phyloP scores from a whole-genome alignment of 2,797 vertebrate genomes.

The Coendou prehensilis region DNA sequence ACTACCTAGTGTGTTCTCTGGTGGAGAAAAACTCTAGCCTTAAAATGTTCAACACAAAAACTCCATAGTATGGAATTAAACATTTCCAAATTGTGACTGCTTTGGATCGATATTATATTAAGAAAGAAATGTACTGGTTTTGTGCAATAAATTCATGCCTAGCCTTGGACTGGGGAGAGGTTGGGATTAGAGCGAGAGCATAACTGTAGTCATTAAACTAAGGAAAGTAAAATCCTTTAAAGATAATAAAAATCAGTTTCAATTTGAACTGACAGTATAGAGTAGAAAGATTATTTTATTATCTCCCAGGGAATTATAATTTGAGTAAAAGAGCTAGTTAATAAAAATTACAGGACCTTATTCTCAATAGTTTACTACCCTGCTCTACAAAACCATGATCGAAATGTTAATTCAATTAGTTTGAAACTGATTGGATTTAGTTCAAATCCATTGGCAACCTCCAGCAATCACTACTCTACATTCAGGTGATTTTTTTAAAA shows the following conservation, averaged over 20 bases:
- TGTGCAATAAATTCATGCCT: not conserved
- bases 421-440: slow-evolving; percentile 13
- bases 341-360: not conserved
- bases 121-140: slow-evolving; percentile 4
- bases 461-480: not conserved
- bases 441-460: not conserved
- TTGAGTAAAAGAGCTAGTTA: not conserved
- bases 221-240: slow-evolving; percentile 14
- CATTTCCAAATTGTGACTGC: not conserved
- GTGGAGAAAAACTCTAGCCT: not conserved
- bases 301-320: slow-evolving; percentile 30
- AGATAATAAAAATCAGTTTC: slow-evolving; percentile 36
- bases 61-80: not conserved
- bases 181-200: not conserved
- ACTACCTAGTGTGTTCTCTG: not conserved
- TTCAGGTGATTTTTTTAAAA: not conserved
- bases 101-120: slow-evolving; percentile 14
- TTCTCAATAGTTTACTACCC: slow-evolving; percentile 8
- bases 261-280: slow-evolving; percentile 8
- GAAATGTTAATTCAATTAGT: slow-evolving; percentile 59
- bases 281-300: not conserved
- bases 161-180: not conserved
- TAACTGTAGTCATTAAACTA: not conserved
- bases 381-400: slow-evolving; percentile 15
- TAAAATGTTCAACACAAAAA: not conserved